Conservation (phyloP, 1,140 invertebrate genomes). For the Dinoponera quadriceps region DNA sequence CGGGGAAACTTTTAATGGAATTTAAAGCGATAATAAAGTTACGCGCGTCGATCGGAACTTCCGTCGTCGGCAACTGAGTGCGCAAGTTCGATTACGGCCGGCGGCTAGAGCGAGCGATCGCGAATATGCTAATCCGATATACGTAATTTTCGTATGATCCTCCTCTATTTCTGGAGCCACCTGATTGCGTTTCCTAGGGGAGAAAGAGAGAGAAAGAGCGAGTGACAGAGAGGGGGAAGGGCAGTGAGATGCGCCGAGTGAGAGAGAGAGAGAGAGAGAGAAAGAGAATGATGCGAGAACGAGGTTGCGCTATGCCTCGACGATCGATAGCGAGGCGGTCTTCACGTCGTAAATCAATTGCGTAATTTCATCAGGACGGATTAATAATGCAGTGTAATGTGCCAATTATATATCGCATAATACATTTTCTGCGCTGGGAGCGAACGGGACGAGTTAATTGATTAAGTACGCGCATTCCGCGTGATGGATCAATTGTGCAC, state of each 20-base stretch:
- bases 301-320: neutral
- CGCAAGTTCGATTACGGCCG: slow-evolving; percentile 51
- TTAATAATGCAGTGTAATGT: slow-evolving; percentile 5
- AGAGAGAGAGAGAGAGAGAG: no score
- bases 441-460: no score
- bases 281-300: no score
- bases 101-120: slow-evolving; percentile 34
- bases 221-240: no score
- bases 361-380: neutral
- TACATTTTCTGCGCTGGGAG: slow-evolving; percentile 11
- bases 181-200: slow-evolving; percentile 22
- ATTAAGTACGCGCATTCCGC: no score
- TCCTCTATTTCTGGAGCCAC: slow-evolving; percentile 19
- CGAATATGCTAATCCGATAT: slow-evolving; percentile 52
- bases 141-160: slow-evolving; percentile 53
- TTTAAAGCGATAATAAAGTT: slow-evolving; percentile 59
- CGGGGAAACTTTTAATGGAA: slow-evolving; percentile 47
- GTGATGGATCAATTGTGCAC: no score
- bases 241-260: no score
- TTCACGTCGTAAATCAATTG: slow-evolving; percentile 18
- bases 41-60: slow-evolving; percentile 28
- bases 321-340: neutral
- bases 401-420: slow-evolving; percentile 23
- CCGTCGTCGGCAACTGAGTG: slow-evolving; percentile 30
- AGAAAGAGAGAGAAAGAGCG: neutral